These are phyloP conservation scores for Irena cyanogastra DNA, from an alignment of 2,113 vertebrate species.

Conservation along the genomic window DNA sequence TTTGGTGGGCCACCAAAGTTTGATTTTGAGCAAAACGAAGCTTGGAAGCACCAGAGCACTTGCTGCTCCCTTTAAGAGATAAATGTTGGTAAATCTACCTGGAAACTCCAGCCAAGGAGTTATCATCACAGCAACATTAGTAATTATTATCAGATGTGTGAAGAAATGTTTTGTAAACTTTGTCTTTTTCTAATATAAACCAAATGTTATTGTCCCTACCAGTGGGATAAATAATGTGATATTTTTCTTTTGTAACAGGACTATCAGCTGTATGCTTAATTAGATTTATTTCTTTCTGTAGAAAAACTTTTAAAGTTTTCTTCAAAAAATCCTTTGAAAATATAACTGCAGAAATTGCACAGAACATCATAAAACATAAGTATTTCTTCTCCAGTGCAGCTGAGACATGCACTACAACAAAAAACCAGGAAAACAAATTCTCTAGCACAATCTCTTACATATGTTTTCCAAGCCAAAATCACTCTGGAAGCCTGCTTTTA, in stretches of 20 bases:
- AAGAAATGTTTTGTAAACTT: not conserved
- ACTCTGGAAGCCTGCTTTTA: not conserved
- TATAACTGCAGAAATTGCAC: not conserved
- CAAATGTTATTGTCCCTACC: not conserved
- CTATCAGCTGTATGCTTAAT: not conserved
- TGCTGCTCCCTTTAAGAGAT: not conserved
- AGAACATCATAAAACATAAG: rapidly evolving
- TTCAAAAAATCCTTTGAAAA: not conserved
- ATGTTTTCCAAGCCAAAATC: not conserved
- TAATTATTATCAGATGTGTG: not conserved
- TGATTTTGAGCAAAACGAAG: not conserved
- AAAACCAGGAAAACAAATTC: not conserved
- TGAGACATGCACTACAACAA: not conserved
- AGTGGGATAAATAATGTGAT: not conserved
- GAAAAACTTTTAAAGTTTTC: rapidly evolving
- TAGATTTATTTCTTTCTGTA: not conserved
- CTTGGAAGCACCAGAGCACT: not conserved
- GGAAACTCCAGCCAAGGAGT: not conserved
- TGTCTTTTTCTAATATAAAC: not conserved
- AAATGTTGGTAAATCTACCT: not conserved
- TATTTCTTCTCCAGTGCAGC: not conserved
- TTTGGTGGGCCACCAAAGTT: not conserved
- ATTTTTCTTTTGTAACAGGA: not conserved
- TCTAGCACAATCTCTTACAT: not conserved
- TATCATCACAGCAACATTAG: not conserved